Base-by-base conservation (phyloP, 30 jellyfish, hydroid and myxozoan species). In the Rhopilema esculentum region DNA sequence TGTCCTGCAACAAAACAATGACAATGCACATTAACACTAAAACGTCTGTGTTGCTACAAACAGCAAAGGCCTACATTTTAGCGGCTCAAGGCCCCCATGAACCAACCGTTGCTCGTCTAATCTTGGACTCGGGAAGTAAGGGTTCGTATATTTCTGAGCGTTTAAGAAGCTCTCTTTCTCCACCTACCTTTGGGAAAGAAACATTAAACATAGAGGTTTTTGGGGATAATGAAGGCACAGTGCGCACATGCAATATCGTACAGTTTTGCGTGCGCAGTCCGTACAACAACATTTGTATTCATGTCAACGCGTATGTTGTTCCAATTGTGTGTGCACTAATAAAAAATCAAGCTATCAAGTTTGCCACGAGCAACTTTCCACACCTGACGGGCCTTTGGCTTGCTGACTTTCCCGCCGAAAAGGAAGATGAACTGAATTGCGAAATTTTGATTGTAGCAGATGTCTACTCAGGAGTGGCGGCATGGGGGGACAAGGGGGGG, bases 221-320 rank as follows among this genome's bases (percentile, higher is more conserved):
- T 57, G 92, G 86, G 2, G 67, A 1, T 0, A 63, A 48, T 17
- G 70, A 17, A 49, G 93, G 80, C 8, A 61, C 69, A 6, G 18
- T 69, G 24, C 72, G 49, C 4, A 53, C 73, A 0, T 72, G 89
- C 22, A 83, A 72, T 57, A 49, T 72, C 2, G 57, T 40, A 1
- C 88, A 85, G 29, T 27, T 72, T 74, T 72, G 82, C n/a, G 93
- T 63, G 25, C 52, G 82, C 15, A 72, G 88, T 33, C 75, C 88
- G 0, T 74, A 31, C 40, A 51, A 57, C 25, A 66, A 29, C 23
- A 21, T 51, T 20, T 12, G 87, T 21, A 20, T 51, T 4, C 71
- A 69, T 49, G 65, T 83, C 29, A 83, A 28, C 9, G 92, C 92
- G 24, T 69, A 83, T 70, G 86, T 72, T 4, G 88, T 83, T 2